These are phyloP conservation scores for Acinonyx jubatus DNA, from an alignment of 2,113 vertebrate species.

Conservation along the genomic window DNA sequence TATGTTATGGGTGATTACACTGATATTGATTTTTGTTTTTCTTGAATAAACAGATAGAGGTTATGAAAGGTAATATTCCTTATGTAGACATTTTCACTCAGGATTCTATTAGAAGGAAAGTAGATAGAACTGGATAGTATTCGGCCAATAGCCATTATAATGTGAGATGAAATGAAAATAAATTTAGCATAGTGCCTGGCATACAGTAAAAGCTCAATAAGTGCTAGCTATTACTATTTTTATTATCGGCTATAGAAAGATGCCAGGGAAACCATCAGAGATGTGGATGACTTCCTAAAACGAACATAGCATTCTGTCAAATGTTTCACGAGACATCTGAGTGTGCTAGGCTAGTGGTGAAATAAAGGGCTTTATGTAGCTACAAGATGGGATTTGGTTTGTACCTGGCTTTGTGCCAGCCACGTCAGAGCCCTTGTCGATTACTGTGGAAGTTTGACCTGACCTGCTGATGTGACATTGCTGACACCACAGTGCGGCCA, in stretches of 20 bases:
- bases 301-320: conserved; percentile 65
- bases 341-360: conserved; percentile 7
- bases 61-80: conserved; percentile 75
- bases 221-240: conserved; percentile 26
- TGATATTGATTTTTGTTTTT: conserved; percentile 77
- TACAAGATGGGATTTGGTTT: neutral
- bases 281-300: conserved; percentile 51
- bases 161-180: conserved; percentile 37
- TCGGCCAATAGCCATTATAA: conserved; percentile 60
- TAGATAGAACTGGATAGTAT: conserved; percentile 61
- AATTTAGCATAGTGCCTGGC: neutral
- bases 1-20: conserved; percentile 77
- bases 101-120: conserved; percentile 70
- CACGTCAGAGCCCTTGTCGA: neutral
- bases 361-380: conserved; percentile 53
- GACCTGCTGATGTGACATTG: conserved; percentile 51
- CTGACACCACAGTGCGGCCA: neutral
- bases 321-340: conserved; percentile 47
- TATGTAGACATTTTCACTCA: conserved; percentile 68
- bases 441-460: neutral
- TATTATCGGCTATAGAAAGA: neutral
- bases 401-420: conserved; percentile 22
- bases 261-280: neutral
- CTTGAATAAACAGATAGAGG: conserved; percentile 77
- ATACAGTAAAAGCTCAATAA: neutral